A percentile compares a stretch with the other conserved stretches of the same genome.
phyloP scores from a whole-genome alignment of 2,797 vertebrate species.

The Taeniopygia guttata region DNA sequence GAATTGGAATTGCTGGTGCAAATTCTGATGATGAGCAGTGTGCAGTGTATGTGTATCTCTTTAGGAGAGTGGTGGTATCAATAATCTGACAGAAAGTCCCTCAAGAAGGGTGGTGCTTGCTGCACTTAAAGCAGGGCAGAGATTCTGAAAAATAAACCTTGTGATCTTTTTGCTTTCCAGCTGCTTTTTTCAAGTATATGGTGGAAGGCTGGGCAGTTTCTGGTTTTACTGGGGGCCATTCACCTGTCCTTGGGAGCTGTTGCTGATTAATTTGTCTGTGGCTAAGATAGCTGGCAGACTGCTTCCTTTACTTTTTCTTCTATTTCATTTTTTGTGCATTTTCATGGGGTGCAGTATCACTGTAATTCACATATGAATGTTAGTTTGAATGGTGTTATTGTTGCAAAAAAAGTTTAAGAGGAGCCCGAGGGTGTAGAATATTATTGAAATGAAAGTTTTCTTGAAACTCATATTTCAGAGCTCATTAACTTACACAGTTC shows the following conservation, averaged over 20 bases:
- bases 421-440: slow-evolving; percentile 27
- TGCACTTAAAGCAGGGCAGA: not conserved
- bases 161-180: not conserved
- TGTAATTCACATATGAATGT: slow-evolving; percentile 51
- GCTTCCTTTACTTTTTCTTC: slow-evolving; percentile 25
- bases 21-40: not conserved
- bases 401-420: slow-evolving; percentile 63
- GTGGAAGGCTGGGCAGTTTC: not conserved
- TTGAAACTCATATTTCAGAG: slow-evolving; percentile 63
- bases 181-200: not conserved
- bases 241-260: not conserved
- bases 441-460: slow-evolving; percentile 62
- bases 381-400: slow-evolving; percentile 59
- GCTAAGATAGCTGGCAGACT: not conserved
- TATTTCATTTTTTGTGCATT: slow-evolving; percentile 41
- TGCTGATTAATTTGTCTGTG: slow-evolving; percentile 12
- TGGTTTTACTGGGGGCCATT: slow-evolving; percentile 4
- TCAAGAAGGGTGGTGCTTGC: not conserved
- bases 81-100: not conserved
- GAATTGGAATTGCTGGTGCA: not conserved
- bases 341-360: slow-evolving; percentile 33
- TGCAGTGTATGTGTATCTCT: not conserved
- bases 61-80: not conserved
- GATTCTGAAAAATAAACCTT: not conserved
- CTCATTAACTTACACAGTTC: slow-evolving; percentile 62